Evolutionary conservation across 2,113 vertebrate species (phyloP).

Genomic region (Atlantisia rogersi): DNA sequence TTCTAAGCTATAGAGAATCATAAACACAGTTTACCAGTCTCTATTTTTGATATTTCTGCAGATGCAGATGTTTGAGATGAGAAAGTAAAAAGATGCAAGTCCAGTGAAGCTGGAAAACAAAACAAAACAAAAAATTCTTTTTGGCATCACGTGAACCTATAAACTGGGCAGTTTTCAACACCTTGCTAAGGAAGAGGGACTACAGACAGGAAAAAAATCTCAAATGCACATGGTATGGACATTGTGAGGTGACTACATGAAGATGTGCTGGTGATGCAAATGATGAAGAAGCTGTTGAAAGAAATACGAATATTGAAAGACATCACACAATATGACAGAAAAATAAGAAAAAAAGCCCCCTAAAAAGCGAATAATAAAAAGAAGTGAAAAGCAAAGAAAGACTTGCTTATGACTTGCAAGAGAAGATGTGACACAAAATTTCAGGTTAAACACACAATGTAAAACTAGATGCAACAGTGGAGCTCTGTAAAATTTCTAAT

Average conservation of each 20-base stretch:
- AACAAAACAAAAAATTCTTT: background rate
- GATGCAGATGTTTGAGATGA: background rate
- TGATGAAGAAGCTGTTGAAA: background rate
- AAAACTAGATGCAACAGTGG: background rate
- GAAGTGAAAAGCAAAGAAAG: background rate
- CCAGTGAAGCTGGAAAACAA: slow-evolving; percentile 29
- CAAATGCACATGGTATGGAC: background rate
- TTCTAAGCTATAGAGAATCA: background rate
- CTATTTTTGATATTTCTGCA: slow-evolving; percentile 35
- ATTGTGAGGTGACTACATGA: background rate
- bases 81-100: background rate
- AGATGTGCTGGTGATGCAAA: background rate
- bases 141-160: background rate
- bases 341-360: background rate
- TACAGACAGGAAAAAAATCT: background rate
- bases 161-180: background rate
- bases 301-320: background rate
- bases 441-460: background rate
- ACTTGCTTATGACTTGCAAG: background rate
- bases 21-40: slow-evolving; percentile 14
- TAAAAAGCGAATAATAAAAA: background rate
- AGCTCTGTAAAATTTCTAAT: background rate
- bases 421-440: background rate
- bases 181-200: background rate
- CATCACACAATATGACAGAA: background rate